Percentiles rank a stretch among this genome's conserved stretches.
Conservation (phyloP, 2,797 vertebrate genomes). For the Syndactyla subalaris region DNA sequence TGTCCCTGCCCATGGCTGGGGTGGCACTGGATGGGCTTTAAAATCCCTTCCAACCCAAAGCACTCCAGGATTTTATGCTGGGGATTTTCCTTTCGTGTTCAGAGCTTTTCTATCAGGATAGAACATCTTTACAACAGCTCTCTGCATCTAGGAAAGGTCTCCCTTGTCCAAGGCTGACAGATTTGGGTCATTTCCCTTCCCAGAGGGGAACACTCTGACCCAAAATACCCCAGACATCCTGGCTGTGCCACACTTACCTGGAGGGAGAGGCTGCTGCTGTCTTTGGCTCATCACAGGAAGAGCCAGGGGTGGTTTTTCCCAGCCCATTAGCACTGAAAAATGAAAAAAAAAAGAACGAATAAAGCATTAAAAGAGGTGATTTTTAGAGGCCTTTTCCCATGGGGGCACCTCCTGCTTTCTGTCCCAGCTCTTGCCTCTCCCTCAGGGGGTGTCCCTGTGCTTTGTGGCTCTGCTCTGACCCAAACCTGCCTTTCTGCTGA, state of each 20-base stretch:
- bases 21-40: neutral
- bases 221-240: neutral
- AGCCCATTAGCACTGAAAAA: neutral
- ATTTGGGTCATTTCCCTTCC: neutral
- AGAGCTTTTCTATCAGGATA: neutral
- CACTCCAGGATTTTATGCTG: too few species aligned
- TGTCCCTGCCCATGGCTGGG: neutral
- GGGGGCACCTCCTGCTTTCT: neutral
- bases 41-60: neutral
- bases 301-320: neutral
- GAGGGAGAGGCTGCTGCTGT: neutral
- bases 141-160: neutral
- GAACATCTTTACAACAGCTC: neutral
- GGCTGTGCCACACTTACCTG: neutral
- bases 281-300: neutral
- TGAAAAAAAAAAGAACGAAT: neutral
- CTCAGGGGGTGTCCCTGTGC: neutral
- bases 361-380: neutral
- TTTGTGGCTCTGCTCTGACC: neutral
- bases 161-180: neutral
- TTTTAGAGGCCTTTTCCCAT: neutral
- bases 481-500: neutral
- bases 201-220: neutral
- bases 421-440: neutral
- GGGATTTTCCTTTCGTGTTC: neutral